These are phyloP conservation scores for Boulengerochromis microlepis DNA, from an alignment of 2,113 vertebrate species.

Conservation along the genomic window DNA sequence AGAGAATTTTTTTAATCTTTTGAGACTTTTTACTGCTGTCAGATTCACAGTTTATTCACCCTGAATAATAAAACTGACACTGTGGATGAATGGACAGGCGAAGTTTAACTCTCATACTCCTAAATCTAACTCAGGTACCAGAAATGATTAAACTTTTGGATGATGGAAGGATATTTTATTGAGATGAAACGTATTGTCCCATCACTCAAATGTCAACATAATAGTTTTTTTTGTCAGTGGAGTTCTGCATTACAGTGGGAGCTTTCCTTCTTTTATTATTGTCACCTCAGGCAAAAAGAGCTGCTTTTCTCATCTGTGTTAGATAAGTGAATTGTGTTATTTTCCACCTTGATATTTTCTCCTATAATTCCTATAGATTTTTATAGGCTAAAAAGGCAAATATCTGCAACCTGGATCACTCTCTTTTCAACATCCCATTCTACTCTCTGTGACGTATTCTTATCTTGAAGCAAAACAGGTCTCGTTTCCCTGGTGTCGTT, in stretches of 20 bases:
- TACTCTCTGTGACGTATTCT: background rate
- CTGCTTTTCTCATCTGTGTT: background rate
- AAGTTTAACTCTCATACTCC: background rate
- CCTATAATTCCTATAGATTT: background rate
- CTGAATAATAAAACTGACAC: constrained; percentile 11
- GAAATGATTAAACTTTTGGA: constrained; percentile 1
- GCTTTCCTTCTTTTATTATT: background rate
- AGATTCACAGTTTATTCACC: constrained; percentile 27
- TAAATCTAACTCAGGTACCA: background rate
- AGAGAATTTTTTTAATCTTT: background rate
- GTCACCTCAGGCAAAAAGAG: background rate
- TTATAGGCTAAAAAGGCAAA: background rate
- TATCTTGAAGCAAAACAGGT: background rate
- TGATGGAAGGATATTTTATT: background rate
- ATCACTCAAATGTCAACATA: background rate
- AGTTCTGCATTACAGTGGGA: background rate
- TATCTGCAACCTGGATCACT: background rate
- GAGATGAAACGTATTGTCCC: background rate
- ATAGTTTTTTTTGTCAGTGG: background rate
- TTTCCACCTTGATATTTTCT: background rate
- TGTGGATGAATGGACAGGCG: background rate
- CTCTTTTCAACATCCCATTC: background rate
- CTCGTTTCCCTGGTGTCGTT: background rate
- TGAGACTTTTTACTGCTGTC: constrained; percentile 16
- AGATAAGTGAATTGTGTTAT: background rate